Percentiles rank a stretch among this genome's conserved stretches.
Conservation (phyloP, 2,113 vertebrate species). For the Scomber japonicus region DNA sequence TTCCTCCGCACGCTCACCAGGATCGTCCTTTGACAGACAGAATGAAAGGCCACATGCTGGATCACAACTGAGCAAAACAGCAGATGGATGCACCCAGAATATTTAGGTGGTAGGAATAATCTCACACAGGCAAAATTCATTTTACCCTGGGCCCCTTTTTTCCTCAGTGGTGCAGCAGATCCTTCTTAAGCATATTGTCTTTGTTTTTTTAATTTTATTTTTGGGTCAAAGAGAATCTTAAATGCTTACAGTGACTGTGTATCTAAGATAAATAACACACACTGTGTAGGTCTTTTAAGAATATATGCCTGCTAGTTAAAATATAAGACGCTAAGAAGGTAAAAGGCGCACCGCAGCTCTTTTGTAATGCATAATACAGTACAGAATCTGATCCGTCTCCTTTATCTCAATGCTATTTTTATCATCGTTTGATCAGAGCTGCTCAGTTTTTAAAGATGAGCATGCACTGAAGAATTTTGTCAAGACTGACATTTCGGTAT, state of each 20-base stretch:
- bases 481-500: conserved; percentile 45
- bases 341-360: conserved; percentile 34
- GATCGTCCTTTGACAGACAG: background rate
- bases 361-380: conserved; percentile 59
- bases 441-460: conserved; percentile 51
- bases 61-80: conserved; percentile 22
- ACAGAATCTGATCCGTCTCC: conserved; percentile 45
- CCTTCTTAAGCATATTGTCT: conserved; percentile 18
- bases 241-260: conserved; percentile 15
- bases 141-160: conserved; percentile 3
- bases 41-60: conserved; percentile 18
- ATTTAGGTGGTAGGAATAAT: background rate
- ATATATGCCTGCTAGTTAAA: conserved; percentile 23
- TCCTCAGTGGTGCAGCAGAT: background rate
- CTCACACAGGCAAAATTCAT: conserved; percentile 10
- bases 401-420: conserved; percentile 68
- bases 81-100: background rate
- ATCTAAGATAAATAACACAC: conserved; percentile 23
- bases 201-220: conserved; percentile 28
- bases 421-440: conserved; percentile 64
- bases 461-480: conserved; percentile 31
- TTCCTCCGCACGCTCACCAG: background rate
- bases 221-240: conserved; percentile 14
- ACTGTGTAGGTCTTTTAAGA: background rate
- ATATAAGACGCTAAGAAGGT: conserved; percentile 28